Evolutionary conservation across 2,113 vertebrate species (phyloP).

Genomic region (Lepisosteus oculatus): DNA sequence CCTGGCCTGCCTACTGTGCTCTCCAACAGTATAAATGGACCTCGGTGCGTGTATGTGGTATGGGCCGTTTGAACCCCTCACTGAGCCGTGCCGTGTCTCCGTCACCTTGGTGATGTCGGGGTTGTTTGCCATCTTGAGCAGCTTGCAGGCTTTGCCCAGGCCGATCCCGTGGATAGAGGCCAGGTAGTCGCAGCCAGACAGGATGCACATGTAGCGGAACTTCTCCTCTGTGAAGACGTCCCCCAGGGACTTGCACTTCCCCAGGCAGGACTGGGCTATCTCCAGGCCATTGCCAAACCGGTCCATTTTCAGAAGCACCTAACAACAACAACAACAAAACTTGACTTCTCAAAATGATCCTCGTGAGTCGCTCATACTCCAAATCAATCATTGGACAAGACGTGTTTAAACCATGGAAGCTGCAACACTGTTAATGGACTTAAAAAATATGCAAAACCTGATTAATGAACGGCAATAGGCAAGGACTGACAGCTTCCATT

Average conservation of each 20-base stretch:
- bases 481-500: no score
- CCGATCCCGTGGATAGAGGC: conserved; percentile 90
- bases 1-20: no score
- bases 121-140: conserved; percentile 83
- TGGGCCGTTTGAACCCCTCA: no score
- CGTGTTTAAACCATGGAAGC: no score
- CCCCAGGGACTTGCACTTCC: conserved; percentile 84
- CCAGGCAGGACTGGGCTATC: conserved; percentile 82
- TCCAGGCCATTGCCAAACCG: conserved; percentile 90
- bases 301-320: conserved; percentile 98
- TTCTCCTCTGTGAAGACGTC: conserved; percentile 94
- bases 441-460: no score
- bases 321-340: conserved; percentile 14
- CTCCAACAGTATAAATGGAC: no score
- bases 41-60: no score
- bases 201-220: conserved; percentile 96
- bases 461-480: no score
- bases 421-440: no score
- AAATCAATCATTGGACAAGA: no score
- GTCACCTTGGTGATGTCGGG: conserved; percentile 90
- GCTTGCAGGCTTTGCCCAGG: conserved; percentile 90
- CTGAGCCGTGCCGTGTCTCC: no score
- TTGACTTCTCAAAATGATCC: background rate
- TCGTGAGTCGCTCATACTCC: no score
- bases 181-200: conserved; percentile 98